These are phyloP conservation scores for Ophion ventricosus DNA, from an alignment of 2,888 invertebrate genomes.

Conservation along the genomic window DNA sequence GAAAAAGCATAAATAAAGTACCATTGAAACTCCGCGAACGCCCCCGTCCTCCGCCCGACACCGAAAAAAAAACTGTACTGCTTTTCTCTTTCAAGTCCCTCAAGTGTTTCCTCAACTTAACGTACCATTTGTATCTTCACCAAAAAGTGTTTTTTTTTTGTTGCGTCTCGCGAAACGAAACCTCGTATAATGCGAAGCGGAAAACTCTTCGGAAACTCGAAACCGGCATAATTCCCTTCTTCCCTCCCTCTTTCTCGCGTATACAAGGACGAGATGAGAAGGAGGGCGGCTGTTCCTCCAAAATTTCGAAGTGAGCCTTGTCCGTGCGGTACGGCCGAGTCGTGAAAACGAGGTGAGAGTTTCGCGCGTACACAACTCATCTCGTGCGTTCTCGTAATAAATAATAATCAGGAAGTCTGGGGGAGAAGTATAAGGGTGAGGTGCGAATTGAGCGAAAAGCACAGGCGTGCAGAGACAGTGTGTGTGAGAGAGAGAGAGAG, in stretches of 20 bases:
- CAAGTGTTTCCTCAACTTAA: background rate
- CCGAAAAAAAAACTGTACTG: background rate
- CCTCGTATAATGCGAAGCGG: too few relatives aligned
- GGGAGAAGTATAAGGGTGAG: background rate
- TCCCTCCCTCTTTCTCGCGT: too few relatives aligned
- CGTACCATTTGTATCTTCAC: background rate
- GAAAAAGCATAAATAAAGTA: background rate
- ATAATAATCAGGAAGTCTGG: constrained; percentile 65
- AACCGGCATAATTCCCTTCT: too few relatives aligned
- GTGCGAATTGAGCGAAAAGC: background rate
- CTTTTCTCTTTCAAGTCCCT: background rate
- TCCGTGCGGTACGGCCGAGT: background rate
- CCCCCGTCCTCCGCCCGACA: background rate
- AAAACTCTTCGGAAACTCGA: too few relatives aligned
- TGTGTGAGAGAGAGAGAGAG: constrained; percentile 1
- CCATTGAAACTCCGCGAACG: background rate
- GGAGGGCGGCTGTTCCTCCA: background rate
- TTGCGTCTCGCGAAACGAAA: too few relatives aligned
- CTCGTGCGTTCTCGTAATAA: constrained; percentile 63
- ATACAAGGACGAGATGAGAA: background rate
- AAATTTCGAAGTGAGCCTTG: constrained; percentile 9
- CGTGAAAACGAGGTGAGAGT: constrained; percentile 10
- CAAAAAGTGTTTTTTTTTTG: background rate
- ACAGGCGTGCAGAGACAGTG: constrained; percentile 20
- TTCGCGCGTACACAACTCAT: background rate